These are phyloP conservation scores for Monodelphis domestica DNA, from an alignment of 2,797 vertebrate genomes.

Conservation along the genomic window DNA sequence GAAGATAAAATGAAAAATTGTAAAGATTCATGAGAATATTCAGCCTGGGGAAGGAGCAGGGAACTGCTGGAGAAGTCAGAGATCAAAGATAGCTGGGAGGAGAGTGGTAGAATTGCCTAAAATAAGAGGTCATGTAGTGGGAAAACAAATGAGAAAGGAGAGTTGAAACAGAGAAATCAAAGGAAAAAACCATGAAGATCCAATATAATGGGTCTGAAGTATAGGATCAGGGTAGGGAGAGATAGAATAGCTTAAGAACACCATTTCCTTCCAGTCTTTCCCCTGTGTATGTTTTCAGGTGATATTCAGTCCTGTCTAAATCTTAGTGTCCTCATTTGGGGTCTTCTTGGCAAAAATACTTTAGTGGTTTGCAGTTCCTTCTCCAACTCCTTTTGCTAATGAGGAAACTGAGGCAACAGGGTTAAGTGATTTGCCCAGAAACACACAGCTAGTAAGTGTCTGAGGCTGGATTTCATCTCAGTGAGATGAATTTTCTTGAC, in stretches of 20 bases:
- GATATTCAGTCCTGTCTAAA: too few species aligned
- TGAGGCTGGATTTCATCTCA: too few species aligned
- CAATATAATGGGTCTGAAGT: background rate
- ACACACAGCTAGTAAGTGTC: too few species aligned
- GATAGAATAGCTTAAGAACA: background rate
- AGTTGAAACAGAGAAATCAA: background rate
- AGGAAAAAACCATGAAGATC: background rate
- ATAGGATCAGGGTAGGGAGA: background rate
- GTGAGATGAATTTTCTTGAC: too few species aligned
- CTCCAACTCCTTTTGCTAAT: too few species aligned
- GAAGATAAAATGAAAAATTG: background rate
- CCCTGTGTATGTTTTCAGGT: too few species aligned
- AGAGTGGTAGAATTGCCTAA: background rate
- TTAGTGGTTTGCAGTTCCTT: too few species aligned
- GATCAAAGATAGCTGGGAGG: background rate
- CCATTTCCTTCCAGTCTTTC: background rate
- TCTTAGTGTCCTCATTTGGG: too few species aligned
- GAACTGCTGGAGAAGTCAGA: background rate
- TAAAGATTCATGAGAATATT: background rate
- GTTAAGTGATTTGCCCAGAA: too few species aligned
- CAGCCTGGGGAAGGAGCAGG: background rate
- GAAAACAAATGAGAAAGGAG: background rate
- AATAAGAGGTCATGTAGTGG: background rate
- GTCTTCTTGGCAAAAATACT: too few species aligned
- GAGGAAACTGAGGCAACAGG: too few species aligned